Conservation (phyloP, 2,888 invertebrate genomes). For the Ceriagrion tenellum region DNA sequence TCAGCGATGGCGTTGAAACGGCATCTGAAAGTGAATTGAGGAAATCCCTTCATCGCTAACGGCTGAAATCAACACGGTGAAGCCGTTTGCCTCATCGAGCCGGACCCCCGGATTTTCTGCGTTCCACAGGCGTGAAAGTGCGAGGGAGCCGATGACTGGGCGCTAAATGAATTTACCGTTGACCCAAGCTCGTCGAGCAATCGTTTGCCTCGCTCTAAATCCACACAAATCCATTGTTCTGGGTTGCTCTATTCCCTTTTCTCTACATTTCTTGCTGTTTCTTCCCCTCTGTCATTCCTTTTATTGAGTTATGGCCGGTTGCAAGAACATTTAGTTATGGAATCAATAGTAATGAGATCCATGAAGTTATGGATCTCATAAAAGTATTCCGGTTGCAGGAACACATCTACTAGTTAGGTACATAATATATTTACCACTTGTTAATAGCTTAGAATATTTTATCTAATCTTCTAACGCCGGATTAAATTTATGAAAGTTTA, state of each 20-base stretch:
- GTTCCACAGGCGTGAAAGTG: constrained; percentile 25
- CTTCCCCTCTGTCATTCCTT: neutral
- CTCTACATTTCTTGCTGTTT: neutral
- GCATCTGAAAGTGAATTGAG: neutral
- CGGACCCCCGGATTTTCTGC: neutral
- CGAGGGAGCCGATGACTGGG: constrained; percentile 3
- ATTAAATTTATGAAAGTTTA: too few relatives aligned
- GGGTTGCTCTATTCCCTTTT: too few relatives aligned
- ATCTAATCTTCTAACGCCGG: too few relatives aligned
- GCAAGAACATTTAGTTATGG: too few relatives aligned
- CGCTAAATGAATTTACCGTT: constrained; percentile 15
- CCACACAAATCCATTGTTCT: neutral
- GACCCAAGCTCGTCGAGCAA: neutral
- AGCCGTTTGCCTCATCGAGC: neutral
- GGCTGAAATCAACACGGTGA: neutral
- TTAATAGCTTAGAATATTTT: too few relatives aligned
- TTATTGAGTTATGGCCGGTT: too few relatives aligned
- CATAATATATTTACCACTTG: too few relatives aligned
- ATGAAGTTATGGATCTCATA: too few relatives aligned
- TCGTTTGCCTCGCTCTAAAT: neutral
- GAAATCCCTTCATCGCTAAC: neutral
- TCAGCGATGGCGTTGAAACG: too few relatives aligned
- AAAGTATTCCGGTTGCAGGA: too few relatives aligned
- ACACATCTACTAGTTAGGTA: too few relatives aligned
- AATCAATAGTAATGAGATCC: too few relatives aligned